Evolutionary conservation across 1,140 invertebrate genomes (phyloP).

Genomic region (Leguminivora glycinivorella): DNA sequence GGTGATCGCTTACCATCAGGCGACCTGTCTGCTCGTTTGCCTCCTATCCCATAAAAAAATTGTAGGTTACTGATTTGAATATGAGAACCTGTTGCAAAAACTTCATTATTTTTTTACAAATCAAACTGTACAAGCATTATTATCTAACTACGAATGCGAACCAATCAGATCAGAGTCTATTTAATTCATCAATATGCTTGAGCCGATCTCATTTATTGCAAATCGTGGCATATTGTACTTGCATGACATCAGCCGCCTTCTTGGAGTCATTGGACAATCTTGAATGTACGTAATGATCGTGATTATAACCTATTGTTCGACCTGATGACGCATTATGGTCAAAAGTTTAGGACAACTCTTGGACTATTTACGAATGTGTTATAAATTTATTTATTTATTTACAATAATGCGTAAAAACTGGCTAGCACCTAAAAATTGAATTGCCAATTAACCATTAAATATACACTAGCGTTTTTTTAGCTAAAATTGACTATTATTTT

Average conservation of each 20-base stretch:
- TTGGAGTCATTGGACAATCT: slow-evolving; percentile 8
- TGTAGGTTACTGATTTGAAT: too few relatives aligned
- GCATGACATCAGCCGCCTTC: slow-evolving; percentile 9
- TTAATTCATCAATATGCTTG: neutral
- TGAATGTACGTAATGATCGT: slow-evolving; percentile 18
- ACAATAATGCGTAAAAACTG: neutral
- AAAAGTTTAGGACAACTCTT: neutral
- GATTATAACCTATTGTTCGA: slow-evolving; percentile 16
- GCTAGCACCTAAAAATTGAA: too few relatives aligned
- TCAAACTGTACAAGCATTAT: too few relatives aligned
- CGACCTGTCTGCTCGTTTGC: too few relatives aligned
- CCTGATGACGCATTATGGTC: neutral
- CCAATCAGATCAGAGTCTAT: neutral
- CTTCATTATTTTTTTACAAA: too few relatives aligned
- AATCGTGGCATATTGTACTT: slow-evolving; percentile 14
- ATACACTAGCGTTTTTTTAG: too few relatives aligned
- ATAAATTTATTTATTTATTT: neutral
- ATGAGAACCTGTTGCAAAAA: too few relatives aligned
- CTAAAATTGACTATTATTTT: too few relatives aligned
- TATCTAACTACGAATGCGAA: neutral
- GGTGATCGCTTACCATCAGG: too few relatives aligned
- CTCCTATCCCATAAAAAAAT: too few relatives aligned
- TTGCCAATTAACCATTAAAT: too few relatives aligned
- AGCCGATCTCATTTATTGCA: neutral
- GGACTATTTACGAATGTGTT: neutral